Evolutionary conservation across 2,888 invertebrate genomes (phyloP), one percentile per base, ranked within the genome.

Genomic region (Pedicia rivosa): DNA sequence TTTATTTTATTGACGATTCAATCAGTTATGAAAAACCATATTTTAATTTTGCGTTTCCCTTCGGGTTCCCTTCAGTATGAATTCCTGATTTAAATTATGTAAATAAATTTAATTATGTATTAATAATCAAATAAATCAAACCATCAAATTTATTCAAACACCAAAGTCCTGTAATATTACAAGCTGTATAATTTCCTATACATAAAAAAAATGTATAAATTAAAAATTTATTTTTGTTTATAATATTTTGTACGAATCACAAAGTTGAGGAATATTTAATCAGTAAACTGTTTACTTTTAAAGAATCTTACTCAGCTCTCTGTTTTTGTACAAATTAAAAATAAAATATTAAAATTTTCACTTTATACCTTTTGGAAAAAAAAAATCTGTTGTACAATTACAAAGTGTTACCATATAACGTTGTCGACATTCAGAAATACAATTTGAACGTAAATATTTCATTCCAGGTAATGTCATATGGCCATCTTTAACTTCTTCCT

Each of bases 321-420:
- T n/a, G n/a, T 20, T 20, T 32, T 5, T 32, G 10, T 14, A 33
- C 14, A 15, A 24, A 33, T 24, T 24, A 9, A 17, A 9, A 31
- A n/a, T 17, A 16, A 30, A 30, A 30, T 31, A 14, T 5, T 15
- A 29, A 10, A 14, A 7, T 19, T 16, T 12, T 6, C 20, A 20
- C 8, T 7, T 27, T 7, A 4, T 27, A 57, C 59, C 57, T 40
- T 52, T 50, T 27, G 61, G 59, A 51, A 54, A 60, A 22, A 59
- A 45, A 36, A 59, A 44, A 40, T 59, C 61, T 44, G 60, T 35
- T 14, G 56, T 59, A 44, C 61, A 61, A 44, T 60, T 59, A 39
- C 60, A 61, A 40, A 51, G 55, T 22, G 46, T 46, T 19, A 55
- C 41, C 44, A 57, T 46, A 48, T 59, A 51, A 44, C 53, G 50